A percentile compares a stretch with the other conserved stretches of the same genome.
These are phyloP conservation scores for Cactoblastis cactorum DNA, from an alignment of 2,888 invertebrate genomes.

Conservation along the genomic window DNA sequence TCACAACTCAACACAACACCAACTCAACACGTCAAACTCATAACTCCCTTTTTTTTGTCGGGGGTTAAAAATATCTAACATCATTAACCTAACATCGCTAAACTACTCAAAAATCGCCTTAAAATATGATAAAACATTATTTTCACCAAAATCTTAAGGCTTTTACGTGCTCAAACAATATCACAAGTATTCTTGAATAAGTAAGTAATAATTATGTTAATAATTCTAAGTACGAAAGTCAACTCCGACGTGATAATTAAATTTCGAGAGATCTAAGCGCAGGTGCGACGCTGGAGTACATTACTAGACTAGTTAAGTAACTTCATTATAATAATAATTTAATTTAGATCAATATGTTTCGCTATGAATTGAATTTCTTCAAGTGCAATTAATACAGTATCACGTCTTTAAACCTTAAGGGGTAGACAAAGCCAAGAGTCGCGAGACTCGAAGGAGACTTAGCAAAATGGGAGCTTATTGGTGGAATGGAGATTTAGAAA, in stretches of 20 bases:
- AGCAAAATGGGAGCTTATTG: too few relatives aligned
- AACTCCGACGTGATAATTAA: neutral
- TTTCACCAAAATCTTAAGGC: neutral
- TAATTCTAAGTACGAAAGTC: neutral
- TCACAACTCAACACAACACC: too few relatives aligned
- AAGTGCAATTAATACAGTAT: too few relatives aligned
- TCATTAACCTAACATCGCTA: too few relatives aligned
- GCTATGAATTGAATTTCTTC: neutral
- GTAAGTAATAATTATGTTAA: neutral
- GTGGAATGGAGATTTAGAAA: too few relatives aligned
- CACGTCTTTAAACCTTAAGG: too few relatives aligned
- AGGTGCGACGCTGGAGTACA: neutral
- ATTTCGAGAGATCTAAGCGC: neutral
- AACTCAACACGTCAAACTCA: too few relatives aligned
- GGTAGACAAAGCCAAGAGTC: too few relatives aligned
- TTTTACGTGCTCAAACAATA: neutral
- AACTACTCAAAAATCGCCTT: neutral
- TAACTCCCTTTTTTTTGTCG: too few relatives aligned
- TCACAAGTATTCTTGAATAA: neutral
- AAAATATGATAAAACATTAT: neutral
- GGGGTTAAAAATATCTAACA: too few relatives aligned
- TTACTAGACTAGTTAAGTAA: neutral
- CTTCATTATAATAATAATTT: neutral
- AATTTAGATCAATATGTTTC: neutral
- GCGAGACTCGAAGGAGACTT: too few relatives aligned